These are phyloP conservation scores for Eudasyphora cyanicolor DNA, from an alignment of 2,888 invertebrate species.

Conservation along the genomic window DNA sequence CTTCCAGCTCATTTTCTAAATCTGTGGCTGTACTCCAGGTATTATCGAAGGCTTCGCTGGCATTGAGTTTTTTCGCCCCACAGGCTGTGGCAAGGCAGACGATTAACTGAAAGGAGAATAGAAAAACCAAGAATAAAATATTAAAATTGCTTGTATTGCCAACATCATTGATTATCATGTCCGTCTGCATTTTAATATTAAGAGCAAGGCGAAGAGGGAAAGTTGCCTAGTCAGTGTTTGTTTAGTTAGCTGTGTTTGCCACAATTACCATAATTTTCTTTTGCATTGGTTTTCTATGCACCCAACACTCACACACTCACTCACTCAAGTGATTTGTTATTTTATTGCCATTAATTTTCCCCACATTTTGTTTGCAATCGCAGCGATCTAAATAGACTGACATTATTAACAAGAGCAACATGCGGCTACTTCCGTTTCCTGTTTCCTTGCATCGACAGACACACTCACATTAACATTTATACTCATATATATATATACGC, in stretches of 20 bases:
- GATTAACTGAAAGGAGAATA: constrained; percentile 69
- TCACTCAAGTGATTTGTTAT: constrained; percentile 21
- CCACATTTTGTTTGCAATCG: constrained; percentile 22
- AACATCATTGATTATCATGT: constrained; percentile 5
- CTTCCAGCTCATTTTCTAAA: constrained; percentile 79
- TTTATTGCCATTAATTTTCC: constrained; percentile 34
- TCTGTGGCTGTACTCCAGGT: constrained; percentile 80
- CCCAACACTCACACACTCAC: too few species aligned
- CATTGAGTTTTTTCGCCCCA: constrained; percentile 77
- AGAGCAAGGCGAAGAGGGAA: neutral
- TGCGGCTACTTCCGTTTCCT: constrained; percentile 55
- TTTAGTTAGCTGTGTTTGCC: constrained; percentile 5
- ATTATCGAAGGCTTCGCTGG: constrained; percentile 79
- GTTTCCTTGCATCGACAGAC: constrained; percentile 16
- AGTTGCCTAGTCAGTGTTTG: neutral
- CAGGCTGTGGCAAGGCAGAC: constrained; percentile 72
- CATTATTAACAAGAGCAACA: constrained; percentile 47
- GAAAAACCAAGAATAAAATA: neutral
- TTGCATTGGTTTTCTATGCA: constrained; percentile 6
- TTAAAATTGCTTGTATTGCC: too few species aligned
- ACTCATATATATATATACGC: neutral
- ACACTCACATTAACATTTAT: neutral
- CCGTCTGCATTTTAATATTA: neutral
- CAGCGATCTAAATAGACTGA: constrained; percentile 28
- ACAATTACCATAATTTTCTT: constrained; percentile 37